Evolutionary conservation across 1,140 invertebrate genomes (phyloP), one percentile per base, ranked within the genome.

Genomic region (Capitella teleta): DNA sequence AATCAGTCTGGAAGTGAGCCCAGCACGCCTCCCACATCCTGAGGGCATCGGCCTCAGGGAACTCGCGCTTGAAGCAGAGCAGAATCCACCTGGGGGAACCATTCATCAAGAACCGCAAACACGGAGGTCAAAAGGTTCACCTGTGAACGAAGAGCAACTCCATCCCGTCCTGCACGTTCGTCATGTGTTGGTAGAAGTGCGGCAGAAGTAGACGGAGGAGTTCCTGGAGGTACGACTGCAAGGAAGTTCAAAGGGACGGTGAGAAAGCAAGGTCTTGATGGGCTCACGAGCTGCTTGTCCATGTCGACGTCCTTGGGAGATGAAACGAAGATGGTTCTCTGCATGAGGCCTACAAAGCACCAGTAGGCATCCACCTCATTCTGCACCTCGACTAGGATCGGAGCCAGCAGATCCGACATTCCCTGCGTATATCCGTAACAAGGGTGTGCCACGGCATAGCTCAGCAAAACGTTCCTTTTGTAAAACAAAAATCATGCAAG

Each of bases 21-120:
- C 90, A 94, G 66, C 90, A 94, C 1, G 87, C 83, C 71, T 93
- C 88, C 88, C 89, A 94, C 81, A 92, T 90, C 21, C 82, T 76
- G 3, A 92, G 76, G 0, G 87, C 86, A 38, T 87, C 83, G 12
- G 79, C 78, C 63, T 90, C 87, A 3, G 84, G 82, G 61, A 93
- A 94, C 69, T 93, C 89, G 4, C 88, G 78, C 60, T 72, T 70
- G 56, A 72, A 72, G 66, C 87, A 91, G 75, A 94, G 66, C 26
- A 95, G 70, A 60, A 95, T 88, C 91, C 91, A 95, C 53, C 91
- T 94, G 86, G 16, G 21, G 21, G 36, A 21, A 38, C n/a, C 36
- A 38, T 38, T 16, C 16, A 38, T 38, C 36, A 12, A 18, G 16
- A 38, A 38, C 16, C 12, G 5, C 45, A 30, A 21, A 37, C 28